Evolutionary conservation across 2,888 invertebrate genomes (phyloP).

Genomic region (Epistrophe eligans): DNA sequence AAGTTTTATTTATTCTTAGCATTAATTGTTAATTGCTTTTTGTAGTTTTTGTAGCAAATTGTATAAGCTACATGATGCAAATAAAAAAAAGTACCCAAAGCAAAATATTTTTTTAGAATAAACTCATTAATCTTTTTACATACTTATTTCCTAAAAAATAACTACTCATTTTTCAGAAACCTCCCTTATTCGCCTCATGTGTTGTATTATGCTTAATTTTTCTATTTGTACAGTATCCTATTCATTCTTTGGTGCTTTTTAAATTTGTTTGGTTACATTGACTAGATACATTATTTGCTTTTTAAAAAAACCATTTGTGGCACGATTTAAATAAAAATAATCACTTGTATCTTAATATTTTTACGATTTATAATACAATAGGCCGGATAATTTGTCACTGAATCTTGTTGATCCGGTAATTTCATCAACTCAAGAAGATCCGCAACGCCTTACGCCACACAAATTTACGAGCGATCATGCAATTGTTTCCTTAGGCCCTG

Average conservation of each 20-base stretch:
- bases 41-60: neutral
- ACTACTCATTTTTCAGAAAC: slow-evolving; percentile 6
- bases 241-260: neutral
- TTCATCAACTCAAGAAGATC: slow-evolving; percentile 85
- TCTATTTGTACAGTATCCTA: slow-evolving; percentile 10
- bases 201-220: slow-evolving; percentile 17
- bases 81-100: neutral
- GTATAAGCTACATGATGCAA: neutral
- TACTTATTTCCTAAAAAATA: neutral
- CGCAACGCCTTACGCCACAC: slow-evolving; percentile 91
- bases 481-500: slow-evolving; percentile 86
- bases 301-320: too few species aligned
- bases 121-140: neutral
- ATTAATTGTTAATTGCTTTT: neutral
- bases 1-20: neutral
- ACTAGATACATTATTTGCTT: slow-evolving; percentile 29
- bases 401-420: slow-evolving; percentile 85
- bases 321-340: neutral
- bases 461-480: slow-evolving; percentile 93
- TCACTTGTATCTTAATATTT: slow-evolving; percentile 27
- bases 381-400: slow-evolving; percentile 84
- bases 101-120: neutral
- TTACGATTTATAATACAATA: slow-evolving; percentile 37
- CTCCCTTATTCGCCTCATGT: slow-evolving; percentile 17
- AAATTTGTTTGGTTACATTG: slow-evolving; percentile 8